Evolutionary conservation across 2,888 invertebrate genomes (phyloP).

Genomic region (Tanaodytes sp.): DNA sequence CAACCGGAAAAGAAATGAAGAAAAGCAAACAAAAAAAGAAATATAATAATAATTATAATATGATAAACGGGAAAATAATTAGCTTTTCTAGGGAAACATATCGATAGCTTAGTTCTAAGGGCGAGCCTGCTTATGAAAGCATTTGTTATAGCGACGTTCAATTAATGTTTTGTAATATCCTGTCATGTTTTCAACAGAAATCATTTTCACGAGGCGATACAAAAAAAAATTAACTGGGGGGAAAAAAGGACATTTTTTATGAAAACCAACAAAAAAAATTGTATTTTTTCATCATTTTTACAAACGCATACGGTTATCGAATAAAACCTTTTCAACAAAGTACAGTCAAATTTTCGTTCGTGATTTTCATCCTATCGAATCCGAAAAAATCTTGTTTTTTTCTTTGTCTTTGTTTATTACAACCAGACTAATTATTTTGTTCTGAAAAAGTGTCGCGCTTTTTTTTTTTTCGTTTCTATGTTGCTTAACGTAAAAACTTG

Average conservation of each 20-base stretch:
- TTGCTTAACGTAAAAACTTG: too few relatives aligned
- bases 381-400: too few relatives aligned
- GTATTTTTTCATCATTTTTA: conserved; percentile 49
- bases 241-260: conserved; percentile 38
- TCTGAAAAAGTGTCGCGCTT: too few relatives aligned
- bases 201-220: conserved; percentile 11
- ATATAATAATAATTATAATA: too few relatives aligned
- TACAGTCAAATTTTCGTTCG: conserved; percentile 2
- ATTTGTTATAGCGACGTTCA: conserved; percentile 52
- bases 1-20: conserved; percentile 21
- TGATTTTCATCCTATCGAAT: too few relatives aligned
- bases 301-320: conserved; percentile 45
- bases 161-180: conserved; percentile 55
- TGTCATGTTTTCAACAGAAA: conserved; percentile 41
- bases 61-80: conserved; percentile 17
- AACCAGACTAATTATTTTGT: too few relatives aligned
- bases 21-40: not conserved
- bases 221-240: too few relatives aligned
- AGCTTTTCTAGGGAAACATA: conserved; percentile 67
- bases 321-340: conserved; percentile 47
- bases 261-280: conserved; percentile 40
- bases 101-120: conserved; percentile 62
- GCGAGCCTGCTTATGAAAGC: conserved; percentile 51
- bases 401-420: too few relatives aligned
- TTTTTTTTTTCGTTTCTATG: too few relatives aligned